phyloP scores from a whole-genome alignment of 2,113 vertebrate genomes.

The Sceloporus undulatus region DNA sequence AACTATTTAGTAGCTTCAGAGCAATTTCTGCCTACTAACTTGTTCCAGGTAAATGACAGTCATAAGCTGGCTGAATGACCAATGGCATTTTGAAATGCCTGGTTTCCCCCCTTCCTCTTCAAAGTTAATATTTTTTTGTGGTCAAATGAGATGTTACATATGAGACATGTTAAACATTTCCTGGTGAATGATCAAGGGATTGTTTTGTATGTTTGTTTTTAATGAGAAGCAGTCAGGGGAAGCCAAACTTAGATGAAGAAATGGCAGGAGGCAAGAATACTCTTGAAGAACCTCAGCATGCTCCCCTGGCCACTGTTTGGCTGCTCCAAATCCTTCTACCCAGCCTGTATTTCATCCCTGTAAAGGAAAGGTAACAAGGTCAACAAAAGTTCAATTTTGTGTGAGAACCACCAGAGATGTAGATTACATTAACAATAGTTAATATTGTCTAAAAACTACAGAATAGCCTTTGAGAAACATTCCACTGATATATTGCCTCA shows the following conservation, averaged over 20 bases:
- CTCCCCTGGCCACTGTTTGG: neutral
- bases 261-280: neutral
- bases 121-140: neutral
- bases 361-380: neutral
- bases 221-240: neutral
- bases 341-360: too few species aligned
- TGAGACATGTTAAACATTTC: neutral
- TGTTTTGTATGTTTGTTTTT: neutral
- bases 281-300: neutral
- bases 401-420: neutral
- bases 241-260: neutral
- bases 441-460: neutral
- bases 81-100: neutral
- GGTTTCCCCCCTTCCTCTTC: neutral
- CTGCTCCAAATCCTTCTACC: too few species aligned
- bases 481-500: neutral
- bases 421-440: neutral
- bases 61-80: conserved; percentile 33
- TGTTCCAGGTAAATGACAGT: neutral
- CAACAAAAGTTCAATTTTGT: neutral
- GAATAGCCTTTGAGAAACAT: neutral
- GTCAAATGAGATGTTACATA: neutral
- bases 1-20: neutral
- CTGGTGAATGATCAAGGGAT: neutral
- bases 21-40: conserved; percentile 12